Conservation (phyloP, 2,888 invertebrate species). For the Plagiodera versicolora region DNA sequence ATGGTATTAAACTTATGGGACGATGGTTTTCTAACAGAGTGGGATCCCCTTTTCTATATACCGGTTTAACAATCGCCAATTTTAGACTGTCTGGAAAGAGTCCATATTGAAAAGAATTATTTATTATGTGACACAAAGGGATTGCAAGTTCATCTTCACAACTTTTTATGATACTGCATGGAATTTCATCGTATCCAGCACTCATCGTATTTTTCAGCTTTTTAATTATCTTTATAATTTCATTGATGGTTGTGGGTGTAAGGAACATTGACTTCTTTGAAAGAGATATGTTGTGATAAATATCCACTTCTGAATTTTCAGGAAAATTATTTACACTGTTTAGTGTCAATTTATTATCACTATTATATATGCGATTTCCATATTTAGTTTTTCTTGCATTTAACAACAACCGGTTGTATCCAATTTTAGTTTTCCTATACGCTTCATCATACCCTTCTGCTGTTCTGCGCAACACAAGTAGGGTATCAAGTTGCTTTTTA, state of each 20-base stretch:
- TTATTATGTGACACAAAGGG: slow-evolving; percentile 4
- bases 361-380: not conserved
- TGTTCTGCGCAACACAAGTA: not conserved
- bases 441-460: not conserved
- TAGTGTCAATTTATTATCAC: not conserved
- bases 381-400: not conserved
- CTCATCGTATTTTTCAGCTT: slow-evolving; percentile 2
- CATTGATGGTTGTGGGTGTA: not conserved
- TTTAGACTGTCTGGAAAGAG: slow-evolving; percentile 6
- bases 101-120: slow-evolving; percentile 1
- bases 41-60: too few relatives aligned
- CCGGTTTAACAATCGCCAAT: too few relatives aligned
- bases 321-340: not conserved
- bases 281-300: not conserved
- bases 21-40: too few relatives aligned
- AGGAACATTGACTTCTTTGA: not conserved
- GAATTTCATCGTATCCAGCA: slow-evolving; percentile 8
- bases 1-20: too few relatives aligned
- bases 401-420: not conserved
- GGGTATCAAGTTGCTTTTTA: not conserved
- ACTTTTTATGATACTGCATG: slow-evolving; percentile 3
- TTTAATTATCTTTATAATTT: slow-evolving; percentile 42
- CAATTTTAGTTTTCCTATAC: not conserved
- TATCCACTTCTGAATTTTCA: not conserved
- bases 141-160: not conserved